Percentiles rank a stretch among this genome's conserved stretches.
Evolutionary conservation across 2,113 vertebrate genomes (phyloP).

Genomic region (Sinocyclocheilus grahami): DNA sequence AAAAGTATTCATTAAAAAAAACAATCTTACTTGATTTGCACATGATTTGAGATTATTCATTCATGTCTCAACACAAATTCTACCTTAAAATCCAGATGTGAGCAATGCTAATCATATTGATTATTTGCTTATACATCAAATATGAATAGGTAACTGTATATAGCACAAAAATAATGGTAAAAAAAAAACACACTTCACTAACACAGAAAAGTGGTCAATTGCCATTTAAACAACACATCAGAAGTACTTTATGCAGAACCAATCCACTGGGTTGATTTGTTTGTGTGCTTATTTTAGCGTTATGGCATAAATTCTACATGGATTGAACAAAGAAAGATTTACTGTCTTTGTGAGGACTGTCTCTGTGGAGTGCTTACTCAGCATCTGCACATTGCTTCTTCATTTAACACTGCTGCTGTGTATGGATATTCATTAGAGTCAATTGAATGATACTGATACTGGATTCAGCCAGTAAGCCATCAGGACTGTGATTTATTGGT

Average conservation of each 20-base stretch:
- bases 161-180: too few relatives aligned
- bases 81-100: too few relatives aligned
- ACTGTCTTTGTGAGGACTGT: background rate
- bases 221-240: background rate
- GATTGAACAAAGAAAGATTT: slow-evolving; percentile 7
- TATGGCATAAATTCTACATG: background rate
- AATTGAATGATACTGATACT: slow-evolving; percentile 40
- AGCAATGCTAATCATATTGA: too few relatives aligned
- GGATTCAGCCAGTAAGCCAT: slow-evolving; percentile 10
- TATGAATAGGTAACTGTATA: too few relatives aligned
- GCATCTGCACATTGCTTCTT: slow-evolving; percentile 18
- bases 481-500: slow-evolving; percentile 45
- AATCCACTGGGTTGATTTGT: background rate
- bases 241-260: background rate
- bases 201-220: too few relatives aligned
- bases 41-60: too few relatives aligned
- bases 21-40: too few relatives aligned
- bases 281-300: background rate
- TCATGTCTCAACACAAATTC: too few relatives aligned
- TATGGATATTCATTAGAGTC: slow-evolving; percentile 38
- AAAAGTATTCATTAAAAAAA: too few relatives aligned
- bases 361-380: background rate
- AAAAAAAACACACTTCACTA: too few relatives aligned
- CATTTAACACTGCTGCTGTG: slow-evolving; percentile 17
- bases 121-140: too few relatives aligned